phyloP scores from a whole-genome alignment of 2,888 invertebrate species.

The Cybosia mesomella region DNA sequence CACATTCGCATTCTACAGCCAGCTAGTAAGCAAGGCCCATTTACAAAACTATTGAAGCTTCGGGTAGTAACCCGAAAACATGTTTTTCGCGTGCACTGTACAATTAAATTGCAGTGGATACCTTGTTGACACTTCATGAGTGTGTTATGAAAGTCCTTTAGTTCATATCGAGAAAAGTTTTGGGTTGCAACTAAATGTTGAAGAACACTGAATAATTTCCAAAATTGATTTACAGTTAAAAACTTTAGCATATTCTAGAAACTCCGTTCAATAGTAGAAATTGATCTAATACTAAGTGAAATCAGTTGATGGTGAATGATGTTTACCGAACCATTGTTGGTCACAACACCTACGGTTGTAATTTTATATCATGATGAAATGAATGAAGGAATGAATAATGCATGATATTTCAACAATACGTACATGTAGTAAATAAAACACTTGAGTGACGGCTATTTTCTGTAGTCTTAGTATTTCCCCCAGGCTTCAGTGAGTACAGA shows the following conservation, averaged over 20 bases:
- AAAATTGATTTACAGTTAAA: constrained; percentile 22
- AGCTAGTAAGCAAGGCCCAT: constrained; percentile 20
- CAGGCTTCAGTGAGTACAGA: background rate
- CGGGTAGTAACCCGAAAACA: constrained; percentile 19
- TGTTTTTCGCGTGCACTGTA: constrained; percentile 28
- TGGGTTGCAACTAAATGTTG: background rate
- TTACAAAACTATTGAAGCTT: constrained; percentile 34
- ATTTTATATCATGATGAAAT: no score
- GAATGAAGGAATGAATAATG: background rate
- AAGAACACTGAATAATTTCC: background rate
- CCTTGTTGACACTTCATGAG: constrained; percentile 5
- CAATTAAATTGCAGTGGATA: constrained; percentile 39
- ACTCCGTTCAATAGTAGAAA: background rate
- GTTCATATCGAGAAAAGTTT: background rate
- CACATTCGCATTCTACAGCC: constrained; percentile 27
- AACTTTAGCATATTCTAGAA: background rate
- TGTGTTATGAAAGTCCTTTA: constrained; percentile 3
- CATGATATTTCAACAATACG: background rate
- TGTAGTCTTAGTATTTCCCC: background rate
- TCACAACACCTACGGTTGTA: background rate
- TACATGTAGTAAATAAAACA: background rate
- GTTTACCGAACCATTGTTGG: background rate
- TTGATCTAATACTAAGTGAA: background rate
- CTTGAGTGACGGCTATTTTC: background rate
- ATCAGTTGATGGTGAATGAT: background rate